phyloP scores from a whole-genome alignment of 1,140 invertebrate species.

The Cotesia chilonis region DNA sequence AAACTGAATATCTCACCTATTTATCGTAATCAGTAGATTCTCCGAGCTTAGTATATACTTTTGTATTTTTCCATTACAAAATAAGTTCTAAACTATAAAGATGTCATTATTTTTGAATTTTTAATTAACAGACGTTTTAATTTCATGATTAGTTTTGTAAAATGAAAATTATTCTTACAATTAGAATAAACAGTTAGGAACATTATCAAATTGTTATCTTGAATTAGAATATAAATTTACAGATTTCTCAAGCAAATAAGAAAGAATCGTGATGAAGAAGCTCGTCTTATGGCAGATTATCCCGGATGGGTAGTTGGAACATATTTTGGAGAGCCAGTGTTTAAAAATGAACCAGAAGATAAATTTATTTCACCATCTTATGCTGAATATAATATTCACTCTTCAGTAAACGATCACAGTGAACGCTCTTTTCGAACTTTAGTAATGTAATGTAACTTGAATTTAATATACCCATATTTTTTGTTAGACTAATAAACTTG shows the following conservation, averaged over 20 bases:
- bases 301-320: constrained; percentile 90
- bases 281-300: constrained; percentile 86
- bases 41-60: too few relatives aligned
- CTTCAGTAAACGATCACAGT: constrained; percentile 24
- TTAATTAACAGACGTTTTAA: too few relatives aligned
- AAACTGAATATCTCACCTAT: too few relatives aligned
- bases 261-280: constrained; percentile 84
- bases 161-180: too few relatives aligned
- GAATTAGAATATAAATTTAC: background rate
- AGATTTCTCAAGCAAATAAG: constrained; percentile 80
- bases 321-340: constrained; percentile 84
- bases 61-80: too few relatives aligned
- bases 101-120: too few relatives aligned
- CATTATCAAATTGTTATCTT: constrained; percentile 32
- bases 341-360: constrained; percentile 63
- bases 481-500: too few relatives aligned
- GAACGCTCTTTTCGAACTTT: background rate
- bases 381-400: constrained; percentile 78
- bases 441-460: background rate
- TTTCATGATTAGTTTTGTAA: too few relatives aligned
- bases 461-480: too few relatives aligned
- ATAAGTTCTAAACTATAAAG: too few relatives aligned
- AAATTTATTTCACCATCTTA: constrained; percentile 71
- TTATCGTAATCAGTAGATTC: too few relatives aligned
- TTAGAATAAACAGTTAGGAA: background rate